Conservation (phyloP, 2,888 invertebrate species). For the Sabatieria punctata region DNA sequence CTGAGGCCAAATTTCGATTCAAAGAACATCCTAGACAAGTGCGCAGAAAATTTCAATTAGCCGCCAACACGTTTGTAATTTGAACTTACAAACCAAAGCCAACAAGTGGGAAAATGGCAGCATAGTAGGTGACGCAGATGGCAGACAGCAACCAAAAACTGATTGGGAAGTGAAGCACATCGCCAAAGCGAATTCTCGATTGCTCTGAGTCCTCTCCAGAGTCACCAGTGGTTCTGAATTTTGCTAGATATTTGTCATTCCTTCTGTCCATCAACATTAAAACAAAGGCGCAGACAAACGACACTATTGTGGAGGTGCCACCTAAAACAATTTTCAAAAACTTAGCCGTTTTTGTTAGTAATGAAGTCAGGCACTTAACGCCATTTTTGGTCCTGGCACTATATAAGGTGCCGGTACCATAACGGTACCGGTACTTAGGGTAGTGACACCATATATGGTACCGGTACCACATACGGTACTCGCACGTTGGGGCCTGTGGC, state of each 20-base stretch:
- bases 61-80: too few relatives aligned
- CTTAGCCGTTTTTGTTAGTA: too few relatives aligned
- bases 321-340: neutral
- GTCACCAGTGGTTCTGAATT: too few relatives aligned
- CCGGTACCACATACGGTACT: too few relatives aligned
- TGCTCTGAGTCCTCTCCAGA: conserved; percentile 4
- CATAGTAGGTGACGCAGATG: conserved; percentile 83
- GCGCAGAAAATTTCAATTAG: too few relatives aligned
- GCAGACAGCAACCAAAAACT: conserved; percentile 78
- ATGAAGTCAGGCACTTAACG: too few relatives aligned
- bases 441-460: too few relatives aligned
- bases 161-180: conserved; percentile 58
- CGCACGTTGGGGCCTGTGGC: too few relatives aligned
- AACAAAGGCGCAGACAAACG: conserved; percentile 30
- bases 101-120: conserved; percentile 88
- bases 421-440: too few relatives aligned
- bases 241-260: too few relatives aligned
- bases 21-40: conserved; percentile 73
- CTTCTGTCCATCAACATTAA: conserved; percentile 33
- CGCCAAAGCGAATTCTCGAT: conserved; percentile 46
- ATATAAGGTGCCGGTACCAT: too few relatives aligned
- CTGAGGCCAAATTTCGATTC: conserved; percentile 57
- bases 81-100: conserved; percentile 84
- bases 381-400: too few relatives aligned
- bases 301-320: conserved; percentile 20